Percentiles rank a stretch among this genome's conserved stretches.
These are phyloP conservation scores for Hydrolagus affinis DNA, from an alignment of 2,113 vertebrate genomes.

Conservation along the genomic window DNA sequence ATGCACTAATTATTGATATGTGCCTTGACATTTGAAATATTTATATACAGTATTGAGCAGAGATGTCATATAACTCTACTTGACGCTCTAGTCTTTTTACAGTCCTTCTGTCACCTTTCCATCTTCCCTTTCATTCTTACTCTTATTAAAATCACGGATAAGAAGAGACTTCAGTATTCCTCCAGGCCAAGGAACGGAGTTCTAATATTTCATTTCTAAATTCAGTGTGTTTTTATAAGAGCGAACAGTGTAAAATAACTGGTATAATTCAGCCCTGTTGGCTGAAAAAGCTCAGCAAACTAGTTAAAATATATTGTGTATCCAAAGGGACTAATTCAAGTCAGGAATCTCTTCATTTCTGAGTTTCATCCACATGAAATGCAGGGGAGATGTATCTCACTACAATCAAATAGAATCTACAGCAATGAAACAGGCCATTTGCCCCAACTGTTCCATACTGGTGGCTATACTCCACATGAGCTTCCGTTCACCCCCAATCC, in stretches of 20 bases:
- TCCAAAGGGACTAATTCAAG: neutral
- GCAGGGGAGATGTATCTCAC: neutral
- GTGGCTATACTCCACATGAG: no score
- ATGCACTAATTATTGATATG: constrained; percentile 49
- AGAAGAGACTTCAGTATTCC: neutral
- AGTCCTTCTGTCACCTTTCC: constrained; percentile 36
- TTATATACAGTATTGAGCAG: constrained; percentile 55
- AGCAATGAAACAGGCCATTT: no score
- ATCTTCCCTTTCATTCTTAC: neutral
- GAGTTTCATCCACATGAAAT: neutral
- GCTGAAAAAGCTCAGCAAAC: neutral
- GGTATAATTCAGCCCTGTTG: neutral
- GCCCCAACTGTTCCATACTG: no score
- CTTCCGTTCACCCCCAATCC: no score
- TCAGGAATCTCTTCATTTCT: neutral
- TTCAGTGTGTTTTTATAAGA: neutral
- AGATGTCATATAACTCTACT: constrained; percentile 47
- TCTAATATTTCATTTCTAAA: neutral
- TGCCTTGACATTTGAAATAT: constrained; percentile 58
- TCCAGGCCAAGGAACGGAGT: neutral
- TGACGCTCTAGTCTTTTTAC: constrained; percentile 41
- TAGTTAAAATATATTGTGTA: neutral
- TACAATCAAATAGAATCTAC: no score
- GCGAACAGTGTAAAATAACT: neutral
- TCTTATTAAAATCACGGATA: neutral